Percentiles rank a stretch among this genome's conserved stretches.
Evolutionary conservation across 2,888 invertebrate species (phyloP).

Genomic region (Cremastobaeus sp.): DNA sequence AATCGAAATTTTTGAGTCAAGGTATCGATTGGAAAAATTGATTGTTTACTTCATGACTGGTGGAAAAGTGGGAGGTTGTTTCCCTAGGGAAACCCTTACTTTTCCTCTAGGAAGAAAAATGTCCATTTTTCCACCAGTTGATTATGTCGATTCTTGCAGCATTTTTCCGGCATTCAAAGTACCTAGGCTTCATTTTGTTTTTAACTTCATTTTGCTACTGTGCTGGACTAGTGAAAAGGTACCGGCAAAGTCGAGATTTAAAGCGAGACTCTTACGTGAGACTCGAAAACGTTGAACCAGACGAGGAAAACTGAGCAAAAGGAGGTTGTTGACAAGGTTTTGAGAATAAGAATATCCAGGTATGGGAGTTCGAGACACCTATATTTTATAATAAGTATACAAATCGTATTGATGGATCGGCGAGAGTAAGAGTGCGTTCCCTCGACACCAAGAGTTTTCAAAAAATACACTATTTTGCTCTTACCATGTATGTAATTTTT

Average conservation of each 20-base stretch:
- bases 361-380: constrained; percentile 60
- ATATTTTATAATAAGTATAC: constrained; percentile 63
- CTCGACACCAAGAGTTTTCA: constrained; percentile 63
- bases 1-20: constrained; percentile 79
- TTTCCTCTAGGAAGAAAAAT: not conserved
- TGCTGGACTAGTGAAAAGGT: constrained; percentile 81
- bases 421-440: constrained; percentile 63
- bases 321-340: too few species aligned
- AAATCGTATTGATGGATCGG: constrained; percentile 63
- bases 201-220: constrained; percentile 81
- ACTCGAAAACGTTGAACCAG: constrained; percentile 31
- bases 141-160: constrained; percentile 73
- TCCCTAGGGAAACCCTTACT: too few species aligned
- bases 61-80: too few species aligned
- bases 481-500: constrained; percentile 58
- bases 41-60: not conserved
- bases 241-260: constrained; percentile 78
- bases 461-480: constrained; percentile 63
- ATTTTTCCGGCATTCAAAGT: constrained; percentile 81
- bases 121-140: not conserved
- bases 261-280: constrained; percentile 70
- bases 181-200: constrained; percentile 81
- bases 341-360: not conserved
- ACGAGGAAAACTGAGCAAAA: too few species aligned
- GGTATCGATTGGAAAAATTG: constrained; percentile 71